phyloP scores from a whole-genome alignment of 2,113 vertebrate genomes.

The Pungitius pungitius region DNA sequence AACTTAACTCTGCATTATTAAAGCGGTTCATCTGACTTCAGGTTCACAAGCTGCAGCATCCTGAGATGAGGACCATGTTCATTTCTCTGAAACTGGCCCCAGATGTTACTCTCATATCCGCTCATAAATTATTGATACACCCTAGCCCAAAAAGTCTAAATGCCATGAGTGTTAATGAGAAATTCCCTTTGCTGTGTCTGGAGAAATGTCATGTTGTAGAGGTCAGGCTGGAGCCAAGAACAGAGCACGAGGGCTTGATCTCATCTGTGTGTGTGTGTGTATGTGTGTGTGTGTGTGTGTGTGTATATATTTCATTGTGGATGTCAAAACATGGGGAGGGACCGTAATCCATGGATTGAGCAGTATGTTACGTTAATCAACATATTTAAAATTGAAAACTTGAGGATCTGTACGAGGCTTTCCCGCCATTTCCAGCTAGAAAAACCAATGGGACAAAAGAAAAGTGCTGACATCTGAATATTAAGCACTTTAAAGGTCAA shows the following conservation, averaged over 20 bases:
- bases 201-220: conserved; percentile 36
- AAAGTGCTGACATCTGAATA: not conserved
- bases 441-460: not conserved
- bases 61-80: not conserved
- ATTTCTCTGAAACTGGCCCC: conserved; percentile 1
- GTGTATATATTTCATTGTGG: not conserved
- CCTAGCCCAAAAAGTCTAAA: conserved; percentile 27
- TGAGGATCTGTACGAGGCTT: not conserved
- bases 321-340: not conserved
- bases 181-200: conserved; percentile 24
- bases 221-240: conserved; percentile 10
- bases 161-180: conserved; percentile 50
- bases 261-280: conserved; percentile 6
- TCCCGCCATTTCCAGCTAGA: not conserved
- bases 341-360: not conserved
- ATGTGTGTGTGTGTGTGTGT: conserved; percentile 1
- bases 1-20: not conserved
- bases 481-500: not conserved
- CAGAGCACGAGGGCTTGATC: conserved; percentile 17
- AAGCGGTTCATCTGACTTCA: not conserved
- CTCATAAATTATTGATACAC: conserved; percentile 31
- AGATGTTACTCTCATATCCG: conserved; percentile 20
- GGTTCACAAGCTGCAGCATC: not conserved
- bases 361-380: not conserved
- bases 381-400: not conserved